phyloP scores from a whole-genome alignment of 2,113 vertebrate genomes.

The Aplodontia rufa region DNA sequence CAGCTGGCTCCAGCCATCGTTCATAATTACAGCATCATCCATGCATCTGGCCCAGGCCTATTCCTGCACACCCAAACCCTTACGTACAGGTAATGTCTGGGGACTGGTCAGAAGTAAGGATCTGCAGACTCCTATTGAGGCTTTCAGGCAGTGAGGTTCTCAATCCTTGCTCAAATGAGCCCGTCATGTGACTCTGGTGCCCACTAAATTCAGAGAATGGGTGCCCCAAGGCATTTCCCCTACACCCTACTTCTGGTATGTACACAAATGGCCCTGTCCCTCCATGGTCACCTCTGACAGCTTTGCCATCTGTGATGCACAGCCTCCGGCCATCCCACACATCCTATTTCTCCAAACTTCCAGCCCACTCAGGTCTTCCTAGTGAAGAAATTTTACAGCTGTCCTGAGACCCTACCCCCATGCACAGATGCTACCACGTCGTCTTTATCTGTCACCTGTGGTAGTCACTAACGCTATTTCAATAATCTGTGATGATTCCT shows the following conservation, averaged over 20 bases:
- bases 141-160: no score
- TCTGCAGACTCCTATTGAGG: not conserved
- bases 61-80: not conserved
- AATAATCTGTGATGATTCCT: not conserved
- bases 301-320: not conserved
- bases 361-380: not conserved
- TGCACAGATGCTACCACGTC: not conserved
- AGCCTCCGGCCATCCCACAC: not conserved
- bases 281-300: not conserved
- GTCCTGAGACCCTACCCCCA: accelerated
- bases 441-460: not conserved
- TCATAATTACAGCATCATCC: no score
- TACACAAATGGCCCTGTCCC: not conserved
- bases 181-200: not conserved
- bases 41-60: no score
- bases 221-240: accelerated
- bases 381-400: not conserved
- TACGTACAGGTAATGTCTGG: not conserved
- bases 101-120: not conserved
- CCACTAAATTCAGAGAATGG: not conserved
- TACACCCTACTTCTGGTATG: not conserved
- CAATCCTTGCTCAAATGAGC: not conserved
- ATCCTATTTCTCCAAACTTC: not conserved
- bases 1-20: not conserved
- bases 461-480: not conserved